These are phyloP conservation scores for Phrynocephalus forsythii DNA, from an alignment of 2,797 vertebrate species.

Conservation along the genomic window DNA sequence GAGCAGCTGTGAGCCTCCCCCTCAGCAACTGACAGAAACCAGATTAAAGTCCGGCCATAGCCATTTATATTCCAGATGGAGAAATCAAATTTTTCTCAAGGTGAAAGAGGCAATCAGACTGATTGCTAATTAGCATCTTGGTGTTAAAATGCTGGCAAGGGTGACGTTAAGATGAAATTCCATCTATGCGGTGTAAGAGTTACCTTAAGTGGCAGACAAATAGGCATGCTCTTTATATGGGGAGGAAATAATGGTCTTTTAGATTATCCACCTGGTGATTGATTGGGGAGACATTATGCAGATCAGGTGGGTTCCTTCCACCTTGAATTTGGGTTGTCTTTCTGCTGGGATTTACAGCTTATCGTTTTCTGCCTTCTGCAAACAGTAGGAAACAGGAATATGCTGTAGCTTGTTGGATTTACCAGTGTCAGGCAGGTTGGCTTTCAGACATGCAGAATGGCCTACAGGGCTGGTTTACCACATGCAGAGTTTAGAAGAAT, in stretches of 20 bases:
- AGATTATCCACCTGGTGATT: background rate
- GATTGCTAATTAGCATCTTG: background rate
- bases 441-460: background rate
- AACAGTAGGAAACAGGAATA: background rate
- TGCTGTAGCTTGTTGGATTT: too few species aligned
- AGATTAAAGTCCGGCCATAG: conserved; percentile 14
- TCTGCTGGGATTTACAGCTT: background rate
- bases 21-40: conserved; percentile 7
- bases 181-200: background rate
- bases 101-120: background rate
- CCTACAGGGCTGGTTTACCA: background rate
- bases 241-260: conserved; percentile 2
- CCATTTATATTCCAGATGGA: conserved; percentile 6
- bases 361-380: background rate
- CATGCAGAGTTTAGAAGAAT: background rate
- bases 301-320: background rate
- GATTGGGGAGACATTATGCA: background rate
- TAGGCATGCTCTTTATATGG: background rate
- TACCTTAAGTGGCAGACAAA: background rate
- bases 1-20: background rate
- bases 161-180: conserved; percentile 10
- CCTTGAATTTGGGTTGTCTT: background rate
- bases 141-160: conserved; percentile 3
- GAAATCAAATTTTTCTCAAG: conserved; percentile 19
- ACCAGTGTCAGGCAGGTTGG: background rate